Evolutionary conservation across 2,797 vertebrate species (phyloP).

Genomic region (Cirrhinus mrigala): DNA sequence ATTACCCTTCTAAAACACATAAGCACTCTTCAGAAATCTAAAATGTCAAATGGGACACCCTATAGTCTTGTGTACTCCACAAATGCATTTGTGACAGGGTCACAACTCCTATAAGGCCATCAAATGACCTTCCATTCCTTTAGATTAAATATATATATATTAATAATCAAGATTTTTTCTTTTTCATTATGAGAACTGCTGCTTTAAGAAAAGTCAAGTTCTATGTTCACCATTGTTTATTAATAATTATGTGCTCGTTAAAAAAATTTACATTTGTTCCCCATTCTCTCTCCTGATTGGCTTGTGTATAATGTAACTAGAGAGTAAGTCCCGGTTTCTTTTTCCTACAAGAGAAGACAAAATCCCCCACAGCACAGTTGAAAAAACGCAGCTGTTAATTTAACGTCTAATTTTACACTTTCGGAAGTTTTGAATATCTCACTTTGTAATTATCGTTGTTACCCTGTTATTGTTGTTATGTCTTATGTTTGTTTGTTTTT

Average conservation of each 20-base stretch:
- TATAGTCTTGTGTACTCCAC: neutral
- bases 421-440: slow-evolving; percentile 62
- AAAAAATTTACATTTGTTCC: slow-evolving; percentile 17
- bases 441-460: slow-evolving; percentile 74
- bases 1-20: neutral
- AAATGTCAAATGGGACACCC: neutral
- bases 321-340: slow-evolving; percentile 54
- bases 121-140: slow-evolving; percentile 40
- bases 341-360: slow-evolving; percentile 36
- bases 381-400: slow-evolving; percentile 72
- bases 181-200: slow-evolving; percentile 7
- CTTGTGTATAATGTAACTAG: slow-evolving; percentile 60
- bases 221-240: slow-evolving; percentile 19
- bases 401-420: slow-evolving; percentile 76
- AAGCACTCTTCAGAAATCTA: neutral
- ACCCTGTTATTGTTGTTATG: slow-evolving; percentile 78
- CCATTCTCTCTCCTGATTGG: slow-evolving; percentile 75
- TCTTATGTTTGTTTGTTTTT: slow-evolving; percentile 70
- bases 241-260: slow-evolving; percentile 19
- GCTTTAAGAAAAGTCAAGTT: slow-evolving; percentile 4
- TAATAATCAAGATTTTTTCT: slow-evolving; percentile 6
- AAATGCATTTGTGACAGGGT: slow-evolving; percentile 7
- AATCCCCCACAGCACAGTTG: slow-evolving; percentile 52
- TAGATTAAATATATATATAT: slow-evolving; percentile 18
- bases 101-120: slow-evolving; percentile 47